phyloP scores from a whole-genome alignment of 2,888 invertebrate species.

The Volucella zonaria region DNA sequence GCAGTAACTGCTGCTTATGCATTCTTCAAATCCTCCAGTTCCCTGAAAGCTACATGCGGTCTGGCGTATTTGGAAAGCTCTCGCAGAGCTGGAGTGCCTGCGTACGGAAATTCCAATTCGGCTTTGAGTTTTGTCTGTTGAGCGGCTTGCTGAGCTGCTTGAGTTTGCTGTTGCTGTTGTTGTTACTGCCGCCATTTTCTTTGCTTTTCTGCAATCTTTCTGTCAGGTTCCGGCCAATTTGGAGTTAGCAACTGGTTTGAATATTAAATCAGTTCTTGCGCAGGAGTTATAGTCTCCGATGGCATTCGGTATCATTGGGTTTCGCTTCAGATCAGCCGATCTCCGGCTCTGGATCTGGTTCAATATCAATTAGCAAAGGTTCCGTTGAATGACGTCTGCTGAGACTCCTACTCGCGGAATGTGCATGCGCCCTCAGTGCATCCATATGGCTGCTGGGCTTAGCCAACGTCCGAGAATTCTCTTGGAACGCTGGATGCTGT shows the following conservation, averaged over 20 bases:
- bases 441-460: slow-evolving; percentile 87
- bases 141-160: slow-evolving; percentile 83
- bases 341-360: slow-evolving; percentile 88
- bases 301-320: slow-evolving; percentile 97
- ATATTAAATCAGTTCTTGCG: slow-evolving; percentile 96
- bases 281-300: slow-evolving; percentile 98
- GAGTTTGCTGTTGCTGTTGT: slow-evolving; percentile 83
- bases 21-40: slow-evolving; percentile 91
- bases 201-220: slow-evolving; percentile 95
- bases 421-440: slow-evolving; percentile 89
- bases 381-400: slow-evolving; percentile 81
- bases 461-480: slow-evolving; percentile 86
- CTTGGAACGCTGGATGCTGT: slow-evolving; percentile 86
- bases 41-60: slow-evolving; percentile 95
- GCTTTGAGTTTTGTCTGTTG: slow-evolving; percentile 85
- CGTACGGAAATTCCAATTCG: slow-evolving; percentile 92
- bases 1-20: slow-evolving; percentile 85
- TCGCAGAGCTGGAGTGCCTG: slow-evolving; percentile 95
- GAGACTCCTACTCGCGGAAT: slow-evolving; percentile 84
- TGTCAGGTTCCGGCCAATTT: slow-evolving; percentile 93
- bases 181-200: slow-evolving; percentile 88
- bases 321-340: slow-evolving; percentile 97
- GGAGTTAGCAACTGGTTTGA: slow-evolving; percentile 97
- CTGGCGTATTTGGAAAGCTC: slow-evolving; percentile 96
- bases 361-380: slow-evolving; percentile 83